Conservation (phyloP, 2,888 invertebrate species). For the Microctonus brassicae region DNA sequence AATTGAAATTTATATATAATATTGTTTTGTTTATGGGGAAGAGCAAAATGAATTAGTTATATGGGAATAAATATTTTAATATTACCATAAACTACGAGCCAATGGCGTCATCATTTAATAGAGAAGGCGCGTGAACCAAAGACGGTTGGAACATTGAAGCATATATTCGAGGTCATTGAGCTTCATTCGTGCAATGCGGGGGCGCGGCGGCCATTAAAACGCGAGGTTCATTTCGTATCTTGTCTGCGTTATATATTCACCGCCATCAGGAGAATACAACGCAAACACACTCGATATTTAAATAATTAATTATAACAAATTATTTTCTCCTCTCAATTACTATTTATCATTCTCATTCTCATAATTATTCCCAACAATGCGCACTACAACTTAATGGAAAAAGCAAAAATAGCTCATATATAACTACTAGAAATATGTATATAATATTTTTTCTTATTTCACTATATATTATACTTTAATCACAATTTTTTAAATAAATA, state of each 20-base stretch:
- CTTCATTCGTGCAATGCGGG: constrained; percentile 61
- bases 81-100: constrained; percentile 1
- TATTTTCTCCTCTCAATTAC: too few species aligned
- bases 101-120: constrained; percentile 26
- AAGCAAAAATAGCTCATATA: too few species aligned
- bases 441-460: too few species aligned
- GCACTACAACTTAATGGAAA: too few species aligned
- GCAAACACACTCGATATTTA: not conserved
- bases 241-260: constrained; percentile 10
- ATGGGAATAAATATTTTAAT: not conserved
- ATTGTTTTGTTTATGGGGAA: constrained; percentile 1
- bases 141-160: constrained; percentile 25
- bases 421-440: too few species aligned
- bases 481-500: too few species aligned
- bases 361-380: too few species aligned
- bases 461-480: too few species aligned
- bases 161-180: constrained; percentile 63
- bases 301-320: not conserved
- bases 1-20: not conserved
- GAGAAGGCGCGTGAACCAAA: constrained; percentile 30
- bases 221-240: constrained; percentile 35
- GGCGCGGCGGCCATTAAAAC: constrained; percentile 59
- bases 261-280: not conserved
- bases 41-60: not conserved
- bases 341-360: too few species aligned